Conservation (phyloP, 1,140 invertebrate genomes). For the Drosophila paulistorum region DNA sequence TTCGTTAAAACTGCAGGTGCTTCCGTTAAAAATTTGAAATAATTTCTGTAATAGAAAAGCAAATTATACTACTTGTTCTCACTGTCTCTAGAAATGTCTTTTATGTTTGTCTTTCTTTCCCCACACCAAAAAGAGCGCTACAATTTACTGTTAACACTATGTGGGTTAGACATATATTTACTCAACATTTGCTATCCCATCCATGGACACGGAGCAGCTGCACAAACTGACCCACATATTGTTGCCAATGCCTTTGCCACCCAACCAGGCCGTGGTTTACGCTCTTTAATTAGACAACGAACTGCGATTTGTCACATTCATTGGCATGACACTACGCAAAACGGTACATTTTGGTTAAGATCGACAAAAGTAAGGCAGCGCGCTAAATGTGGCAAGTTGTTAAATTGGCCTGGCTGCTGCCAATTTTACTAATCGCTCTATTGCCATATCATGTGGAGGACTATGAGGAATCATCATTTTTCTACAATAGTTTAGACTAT, state of each 20-base stretch:
- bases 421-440: conserved; percentile 1
- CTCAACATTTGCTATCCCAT: neutral
- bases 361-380: no score
- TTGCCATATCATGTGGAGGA: conserved; percentile 32
- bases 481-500: conserved; percentile 38
- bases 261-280: neutral
- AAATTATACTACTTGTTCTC: no score
- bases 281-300: conserved; percentile 16
- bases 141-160: conserved; percentile 34
- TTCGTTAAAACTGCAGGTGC: neutral
- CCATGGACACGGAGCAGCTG: conserved; percentile 52
- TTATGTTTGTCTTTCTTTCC: neutral
- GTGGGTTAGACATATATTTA: conserved; percentile 63
- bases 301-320: conserved; percentile 7
- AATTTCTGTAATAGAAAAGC: no score
- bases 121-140: conserved; percentile 49
- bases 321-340: neutral
- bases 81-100: neutral
- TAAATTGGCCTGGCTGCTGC: conserved; percentile 4
- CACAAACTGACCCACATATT: conserved; percentile 69
- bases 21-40: no score
- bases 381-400: neutral
- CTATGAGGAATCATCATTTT: conserved; percentile 32
- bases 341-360: neutral
- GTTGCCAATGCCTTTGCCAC: neutral